phyloP scores from a whole-genome alignment of 64 coral and sea anemone genomes.

The Actinia equina region DNA sequence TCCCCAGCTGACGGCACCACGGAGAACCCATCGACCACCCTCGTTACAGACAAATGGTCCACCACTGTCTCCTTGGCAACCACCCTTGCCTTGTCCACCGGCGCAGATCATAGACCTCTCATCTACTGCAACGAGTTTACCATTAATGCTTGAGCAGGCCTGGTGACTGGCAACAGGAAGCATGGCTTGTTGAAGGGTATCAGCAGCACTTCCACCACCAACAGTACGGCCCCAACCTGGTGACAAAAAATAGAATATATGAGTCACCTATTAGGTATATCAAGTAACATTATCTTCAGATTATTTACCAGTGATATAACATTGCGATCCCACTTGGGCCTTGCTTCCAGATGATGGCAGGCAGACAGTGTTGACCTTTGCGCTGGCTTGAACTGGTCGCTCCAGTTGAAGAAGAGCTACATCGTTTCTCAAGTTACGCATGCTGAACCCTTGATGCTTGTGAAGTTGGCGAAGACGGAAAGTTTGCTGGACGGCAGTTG shows the following conservation, averaged over 20 bases:
- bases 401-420: conserved; percentile 34
- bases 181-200: conserved; percentile 45
- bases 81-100: conserved; percentile 42
- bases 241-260: too few species aligned
- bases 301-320: conserved; percentile 56
- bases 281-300: too few species aligned
- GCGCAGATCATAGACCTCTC: conserved; percentile 40
- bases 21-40: conserved; percentile 22
- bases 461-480: neutral
- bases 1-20: conserved; percentile 68
- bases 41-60: conserved; percentile 65
- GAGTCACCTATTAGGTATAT: too few species aligned
- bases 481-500: conserved; percentile 22
- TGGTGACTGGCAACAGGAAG: conserved; percentile 26
- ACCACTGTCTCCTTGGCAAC: conserved; percentile 59
- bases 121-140: neutral
- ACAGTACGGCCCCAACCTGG: conserved; percentile 35
- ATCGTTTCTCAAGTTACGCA: conserved; percentile 24
- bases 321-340: conserved; percentile 3
- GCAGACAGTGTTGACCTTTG: conserved; percentile 59
- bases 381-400: conserved; percentile 10
- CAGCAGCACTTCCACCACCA: neutral
- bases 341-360: conserved; percentile 18
- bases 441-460: conserved; percentile 32
- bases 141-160: conserved; percentile 7